Base-by-base conservation (phyloP, 2,888 invertebrate genomes). In the Plebejus melissa region DNA sequence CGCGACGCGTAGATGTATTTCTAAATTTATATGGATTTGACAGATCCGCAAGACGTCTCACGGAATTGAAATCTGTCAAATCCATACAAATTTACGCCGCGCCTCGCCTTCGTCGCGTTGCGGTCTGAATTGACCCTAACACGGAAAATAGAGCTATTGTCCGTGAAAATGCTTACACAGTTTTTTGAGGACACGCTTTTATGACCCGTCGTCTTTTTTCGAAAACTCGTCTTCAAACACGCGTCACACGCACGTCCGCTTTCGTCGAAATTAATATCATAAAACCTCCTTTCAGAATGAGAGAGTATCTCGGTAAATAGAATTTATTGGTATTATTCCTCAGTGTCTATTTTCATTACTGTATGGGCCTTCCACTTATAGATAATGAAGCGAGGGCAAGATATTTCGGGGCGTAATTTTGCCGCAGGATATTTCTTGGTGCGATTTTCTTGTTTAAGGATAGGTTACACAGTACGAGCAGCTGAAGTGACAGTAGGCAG, bases 311-410 rank as follows among this genome's bases (percentile, higher is more conserved):
- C 65, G 65, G 65, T 65, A 13, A 65, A 65, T 65, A 65, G 36
- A 65, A 65, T 65, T 36, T 16, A 65, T 65, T 65, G 65, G 32
- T 36, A 32, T 36, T 65, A 65, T 65, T 65, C 32, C 32, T 65
- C 65, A 65, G 32, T 22, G 65, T 65, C 65, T 32, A 65, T 65
- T 65, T 32, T 65, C 65, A 13, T 65, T 65, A 65, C 65, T 65
- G 65, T 65, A 65, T 65, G 11, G 65, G 32, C 32, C 65, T 36
- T 65, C 65, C 65, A 65, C 65, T 65, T 65, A 65, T 65, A 36
- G 65, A 65, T 65, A 65, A 65, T 65, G 65, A 65, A 5, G 65
- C 9, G 65, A 65, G 65, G 65, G 65, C 13, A 28, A 65, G 32
- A 65, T 65, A 65, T 36, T 65, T 13, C 13, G 65, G 13, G 65